phyloP scores from a whole-genome alignment of 2,888 invertebrate species.

The Smittia sp. region DNA sequence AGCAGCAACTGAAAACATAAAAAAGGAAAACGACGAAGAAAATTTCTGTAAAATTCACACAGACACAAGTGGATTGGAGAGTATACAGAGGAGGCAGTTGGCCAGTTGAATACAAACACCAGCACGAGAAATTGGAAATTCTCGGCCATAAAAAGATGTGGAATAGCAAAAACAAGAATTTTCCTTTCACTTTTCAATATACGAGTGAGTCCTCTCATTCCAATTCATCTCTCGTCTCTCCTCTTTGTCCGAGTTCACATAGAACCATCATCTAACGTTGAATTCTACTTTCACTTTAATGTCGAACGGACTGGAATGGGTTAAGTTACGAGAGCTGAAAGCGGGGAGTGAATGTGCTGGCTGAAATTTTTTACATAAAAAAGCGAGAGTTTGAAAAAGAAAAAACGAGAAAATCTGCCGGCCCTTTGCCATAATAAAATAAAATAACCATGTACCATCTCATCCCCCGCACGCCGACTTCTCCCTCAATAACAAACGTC shows the following conservation, averaged over 20 bases:
- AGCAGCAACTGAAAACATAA: constrained; percentile 33
- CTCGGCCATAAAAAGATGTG: constrained; percentile 36
- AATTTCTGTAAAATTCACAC: constrained; percentile 37
- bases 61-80: constrained; percentile 4
- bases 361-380: constrained; percentile 39
- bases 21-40: constrained; percentile 28
- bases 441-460: constrained; percentile 17
- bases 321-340: background rate
- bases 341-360: constrained; percentile 14
- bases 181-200: constrained; percentile 40
- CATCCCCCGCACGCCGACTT: background rate
- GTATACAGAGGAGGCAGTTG: constrained; percentile 7
- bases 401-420: constrained; percentile 4
- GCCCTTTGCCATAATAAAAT: constrained; percentile 19
- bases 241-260: background rate
- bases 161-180: constrained; percentile 22
- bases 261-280: constrained; percentile 38
- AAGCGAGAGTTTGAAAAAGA: constrained; percentile 23
- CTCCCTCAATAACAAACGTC: background rate
- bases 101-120: constrained; percentile 1
- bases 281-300: constrained; percentile 40
- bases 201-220: constrained; percentile 6
- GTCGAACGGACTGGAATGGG: constrained; percentile 12
- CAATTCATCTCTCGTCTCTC: constrained; percentile 3
- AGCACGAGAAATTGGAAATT: constrained; percentile 29